Percentiles rank a stretch among this genome's conserved stretches.
phyloP scores from a whole-genome alignment of 2,113 vertebrate genomes.

The Oryctolagus cuniculus region mOryCun1.1 NC_091434.1:87117501-87118000 shows the following conservation, averaged over 20 bases:
- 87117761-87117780: background rate
- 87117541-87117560: background rate
- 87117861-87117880: background rate
- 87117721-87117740: background rate
- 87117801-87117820: background rate
- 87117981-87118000: no score
- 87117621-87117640: background rate
- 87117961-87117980: no score
- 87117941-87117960: no score
- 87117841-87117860: background rate
- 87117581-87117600: background rate
- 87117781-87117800: background rate
- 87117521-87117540: background rate
- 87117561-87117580: background rate
- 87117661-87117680: background rate
- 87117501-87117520: background rate
- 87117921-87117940: no score
- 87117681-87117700: background rate
- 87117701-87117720: background rate
- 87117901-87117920: no score
- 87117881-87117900: no score
- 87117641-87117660: background rate
- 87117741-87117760: background rate
- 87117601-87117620: background rate
- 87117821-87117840: background rate